Evolutionary conservation across 2,888 invertebrate species (phyloP).

Genomic region (Yponomeuta plumbellus): DNA sequence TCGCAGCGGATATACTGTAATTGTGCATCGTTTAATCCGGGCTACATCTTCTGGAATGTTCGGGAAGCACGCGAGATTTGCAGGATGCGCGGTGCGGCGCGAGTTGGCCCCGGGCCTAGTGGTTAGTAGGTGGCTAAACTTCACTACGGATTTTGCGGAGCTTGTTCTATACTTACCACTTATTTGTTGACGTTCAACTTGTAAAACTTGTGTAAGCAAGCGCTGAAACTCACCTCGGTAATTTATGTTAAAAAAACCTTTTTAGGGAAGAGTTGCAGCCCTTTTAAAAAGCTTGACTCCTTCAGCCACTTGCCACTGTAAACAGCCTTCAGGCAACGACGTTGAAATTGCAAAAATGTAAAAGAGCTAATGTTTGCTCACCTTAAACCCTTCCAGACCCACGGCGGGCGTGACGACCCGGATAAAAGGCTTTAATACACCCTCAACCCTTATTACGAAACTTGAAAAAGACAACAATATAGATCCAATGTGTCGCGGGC

Average conservation of each 20-base stretch:
- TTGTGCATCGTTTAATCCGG: constrained; percentile 71
- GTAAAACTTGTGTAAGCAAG: not conserved
- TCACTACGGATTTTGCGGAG: constrained; percentile 44
- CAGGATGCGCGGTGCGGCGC: constrained; percentile 55
- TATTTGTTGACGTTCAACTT: constrained; percentile 1
- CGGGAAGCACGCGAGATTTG: constrained; percentile 70
- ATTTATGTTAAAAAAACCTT: not conserved
- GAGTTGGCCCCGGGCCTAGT: constrained; percentile 69
- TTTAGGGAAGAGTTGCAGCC: not conserved
- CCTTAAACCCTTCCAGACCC: constrained; percentile 75
- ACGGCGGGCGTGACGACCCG: constrained; percentile 71
- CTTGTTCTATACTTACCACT: constrained; percentile 15
- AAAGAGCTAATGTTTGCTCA: constrained; percentile 76
- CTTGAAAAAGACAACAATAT: constrained; percentile 78
- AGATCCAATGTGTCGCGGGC: constrained; percentile 76
- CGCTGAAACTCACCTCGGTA: not conserved
- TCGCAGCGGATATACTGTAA: constrained; percentile 62
- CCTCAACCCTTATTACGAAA: constrained; percentile 77
- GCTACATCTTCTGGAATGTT: constrained; percentile 73
- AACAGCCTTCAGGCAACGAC: constrained; percentile 65
- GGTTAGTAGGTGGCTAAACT: constrained; percentile 62
- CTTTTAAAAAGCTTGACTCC: constrained; percentile 34
- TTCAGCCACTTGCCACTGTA: constrained; percentile 52
- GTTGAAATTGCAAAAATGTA: constrained; percentile 77
- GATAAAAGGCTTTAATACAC: constrained; percentile 78